phyloP scores from a whole-genome alignment of 2,888 invertebrate genomes.

The Scelioninae gen. 2 region DNA sequence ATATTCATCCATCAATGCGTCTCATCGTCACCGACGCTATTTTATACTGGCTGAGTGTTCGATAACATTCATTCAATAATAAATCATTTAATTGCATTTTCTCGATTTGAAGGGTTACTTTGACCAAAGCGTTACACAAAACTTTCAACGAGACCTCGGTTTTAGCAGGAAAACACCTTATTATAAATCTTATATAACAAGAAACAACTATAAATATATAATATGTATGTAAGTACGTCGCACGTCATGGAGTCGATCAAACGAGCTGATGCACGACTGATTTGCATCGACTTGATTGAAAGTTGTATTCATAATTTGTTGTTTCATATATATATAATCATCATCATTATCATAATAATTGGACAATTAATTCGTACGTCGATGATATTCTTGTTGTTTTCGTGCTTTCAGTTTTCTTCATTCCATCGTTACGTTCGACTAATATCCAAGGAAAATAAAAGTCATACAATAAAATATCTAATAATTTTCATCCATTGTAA shows the following conservation, averaged over 20 bases:
- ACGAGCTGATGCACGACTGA: constrained; percentile 43
- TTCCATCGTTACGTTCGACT: constrained; percentile 26
- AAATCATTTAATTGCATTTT: constrained; percentile 7
- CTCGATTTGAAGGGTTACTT: constrained; percentile 30
- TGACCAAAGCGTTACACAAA: constrained; percentile 49
- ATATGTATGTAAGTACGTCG: constrained; percentile 57
- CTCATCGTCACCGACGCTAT: constrained; percentile 5
- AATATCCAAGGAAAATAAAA: constrained; percentile 61
- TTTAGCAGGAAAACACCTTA: constrained; percentile 63
- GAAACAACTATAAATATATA: constrained; percentile 67
- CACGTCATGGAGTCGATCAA: constrained; percentile 40
- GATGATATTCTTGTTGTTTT: constrained; percentile 51
- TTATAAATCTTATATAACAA: constrained; percentile 64
- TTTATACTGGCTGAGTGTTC: neutral
- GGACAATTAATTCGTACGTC: constrained; percentile 59
- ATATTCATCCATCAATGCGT: constrained; percentile 3
- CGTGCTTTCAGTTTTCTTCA: constrained; percentile 24
- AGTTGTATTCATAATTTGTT: constrained; percentile 61
- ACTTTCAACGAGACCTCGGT: constrained; percentile 68
- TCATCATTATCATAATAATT: constrained; percentile 53
- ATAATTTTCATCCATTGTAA: constrained; percentile 53
- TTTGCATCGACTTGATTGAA: constrained; percentile 57
- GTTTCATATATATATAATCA: constrained; percentile 60
- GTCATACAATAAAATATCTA: constrained; percentile 60
- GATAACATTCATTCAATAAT: constrained; percentile 11